These are phyloP conservation scores for Aricia artaxerxes DNA, from an alignment of 2,888 invertebrate genomes.

Conservation along the genomic window DNA sequence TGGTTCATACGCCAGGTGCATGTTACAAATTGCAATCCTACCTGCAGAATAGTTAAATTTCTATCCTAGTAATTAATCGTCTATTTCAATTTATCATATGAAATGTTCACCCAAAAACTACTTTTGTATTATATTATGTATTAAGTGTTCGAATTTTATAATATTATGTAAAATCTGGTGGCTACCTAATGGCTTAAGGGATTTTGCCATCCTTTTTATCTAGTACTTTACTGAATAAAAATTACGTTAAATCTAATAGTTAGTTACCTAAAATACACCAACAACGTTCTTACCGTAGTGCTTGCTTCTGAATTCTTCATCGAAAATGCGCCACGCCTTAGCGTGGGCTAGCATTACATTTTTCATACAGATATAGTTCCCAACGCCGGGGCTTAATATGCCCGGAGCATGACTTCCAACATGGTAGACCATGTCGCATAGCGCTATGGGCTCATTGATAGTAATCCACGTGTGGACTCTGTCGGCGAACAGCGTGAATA, in stretches of 20 bases:
- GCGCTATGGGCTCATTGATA: slow-evolving; percentile 83
- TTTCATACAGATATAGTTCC: slow-evolving; percentile 14
- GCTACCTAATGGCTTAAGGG: too few species aligned
- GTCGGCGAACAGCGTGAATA: slow-evolving; percentile 79
- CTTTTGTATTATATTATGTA: not conserved
- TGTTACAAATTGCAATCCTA: not conserved
- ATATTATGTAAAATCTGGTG: too few species aligned
- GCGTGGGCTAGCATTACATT: slow-evolving; percentile 28
- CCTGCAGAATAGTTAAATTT: not conserved
- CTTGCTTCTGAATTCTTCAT: slow-evolving; percentile 10
- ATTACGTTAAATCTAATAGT: not conserved
- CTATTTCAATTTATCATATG: not conserved
- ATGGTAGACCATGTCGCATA: slow-evolving; percentile 23
- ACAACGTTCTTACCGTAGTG: not conserved
- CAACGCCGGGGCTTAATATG: not conserved
- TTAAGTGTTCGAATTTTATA: not conserved
- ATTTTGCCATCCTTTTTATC: too few species aligned
- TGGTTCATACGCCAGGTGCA: slow-evolving; percentile 15
- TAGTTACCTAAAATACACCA: not conserved
- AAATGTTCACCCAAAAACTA: not conserved
- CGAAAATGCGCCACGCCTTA: slow-evolving; percentile 10
- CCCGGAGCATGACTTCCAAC: not conserved
- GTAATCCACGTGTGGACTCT: slow-evolving; percentile 85
- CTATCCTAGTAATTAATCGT: not conserved
- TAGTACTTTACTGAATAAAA: not conserved